These are phyloP conservation scores for Zaprionus vittiger DNA, from an alignment of 1,140 invertebrate species.

Conservation along the genomic window DNA sequence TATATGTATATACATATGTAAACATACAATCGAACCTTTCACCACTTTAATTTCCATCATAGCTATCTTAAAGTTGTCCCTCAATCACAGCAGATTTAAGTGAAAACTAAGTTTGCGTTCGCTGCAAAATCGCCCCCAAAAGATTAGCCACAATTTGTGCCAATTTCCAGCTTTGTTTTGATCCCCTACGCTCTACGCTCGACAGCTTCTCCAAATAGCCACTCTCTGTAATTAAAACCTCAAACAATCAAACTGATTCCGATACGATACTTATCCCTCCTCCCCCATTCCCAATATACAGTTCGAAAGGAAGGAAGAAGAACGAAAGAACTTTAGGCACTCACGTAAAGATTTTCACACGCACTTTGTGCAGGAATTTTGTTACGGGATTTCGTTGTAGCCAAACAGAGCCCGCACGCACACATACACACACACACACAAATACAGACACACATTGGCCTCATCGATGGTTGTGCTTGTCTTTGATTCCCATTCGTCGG, in stretches of 20 bases:
- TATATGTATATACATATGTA: too few relatives aligned
- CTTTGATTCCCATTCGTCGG: slow-evolving; percentile 46
- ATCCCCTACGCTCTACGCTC: slow-evolving; percentile 5
- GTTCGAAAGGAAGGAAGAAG: neutral
- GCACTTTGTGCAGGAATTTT: slow-evolving; percentile 57
- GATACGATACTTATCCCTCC: slow-evolving; percentile 22
- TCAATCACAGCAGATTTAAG: neutral
- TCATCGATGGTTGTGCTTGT: slow-evolving; percentile 9
- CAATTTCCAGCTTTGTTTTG: slow-evolving; percentile 56
- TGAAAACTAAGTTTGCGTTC: slow-evolving; percentile 3
- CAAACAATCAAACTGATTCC: slow-evolving; percentile 54
- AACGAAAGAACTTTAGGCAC: slow-evolving; percentile 40
- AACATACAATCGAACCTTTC: too few relatives aligned
- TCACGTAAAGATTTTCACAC: slow-evolving; percentile 62
- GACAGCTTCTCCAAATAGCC: slow-evolving; percentile 45
- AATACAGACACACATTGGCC: neutral
- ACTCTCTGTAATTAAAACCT: slow-evolving; percentile 61
- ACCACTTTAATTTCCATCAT: neutral
- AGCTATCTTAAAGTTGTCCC: neutral
- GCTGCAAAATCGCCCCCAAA: slow-evolving; percentile 15
- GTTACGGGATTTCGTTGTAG: slow-evolving; percentile 43
- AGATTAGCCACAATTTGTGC: slow-evolving; percentile 52
- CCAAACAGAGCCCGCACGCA: slow-evolving; percentile 16
- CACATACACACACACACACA: neutral
- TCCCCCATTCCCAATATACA: too few relatives aligned